phyloP scores from a whole-genome alignment of 2,888 invertebrate species.

The Agrenia bidenticulata region DNA sequence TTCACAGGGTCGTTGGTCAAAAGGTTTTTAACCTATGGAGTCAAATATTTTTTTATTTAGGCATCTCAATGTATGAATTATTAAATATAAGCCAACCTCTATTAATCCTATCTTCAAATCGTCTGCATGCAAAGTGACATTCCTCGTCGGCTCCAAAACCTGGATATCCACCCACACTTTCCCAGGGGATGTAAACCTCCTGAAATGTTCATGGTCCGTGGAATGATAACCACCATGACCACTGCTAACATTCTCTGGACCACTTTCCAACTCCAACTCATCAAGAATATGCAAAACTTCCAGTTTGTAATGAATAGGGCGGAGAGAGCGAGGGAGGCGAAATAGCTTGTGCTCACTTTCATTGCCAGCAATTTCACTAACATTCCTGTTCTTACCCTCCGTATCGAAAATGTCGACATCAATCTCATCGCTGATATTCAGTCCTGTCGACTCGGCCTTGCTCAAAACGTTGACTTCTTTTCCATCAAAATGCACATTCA shows the following conservation, averaged over 20 bases:
- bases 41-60: too few relatives aligned
- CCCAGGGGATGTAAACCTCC: slow-evolving; percentile 29
- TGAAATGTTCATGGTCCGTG: background rate
- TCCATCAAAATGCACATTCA: too few relatives aligned
- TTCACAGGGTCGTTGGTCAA: background rate
- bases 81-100: too few relatives aligned
- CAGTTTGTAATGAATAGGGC: slow-evolving; percentile 29
- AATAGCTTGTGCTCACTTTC: slow-evolving; percentile 15
- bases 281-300: slow-evolving; percentile 29
- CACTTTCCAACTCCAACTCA: slow-evolving; percentile 6
- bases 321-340: slow-evolving; percentile 20
- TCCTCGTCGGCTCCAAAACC: slow-evolving; percentile 20
- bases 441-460: too few relatives aligned
- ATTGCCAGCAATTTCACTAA: background rate
- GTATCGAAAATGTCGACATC: too few relatives aligned
- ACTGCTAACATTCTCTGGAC: background rate
- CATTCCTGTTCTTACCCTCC: background rate
- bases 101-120: slow-evolving; percentile 26
- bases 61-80: background rate
- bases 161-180: slow-evolving; percentile 33
- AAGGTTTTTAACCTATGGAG: slow-evolving; percentile 7
- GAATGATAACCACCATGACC: background rate
- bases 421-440: too few relatives aligned
- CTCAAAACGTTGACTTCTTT: too few relatives aligned
- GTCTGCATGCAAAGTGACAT: slow-evolving; percentile 37